Base-by-base conservation (phyloP, 2,113 vertebrate species). In the Dipodomys stephensi region DNA sequence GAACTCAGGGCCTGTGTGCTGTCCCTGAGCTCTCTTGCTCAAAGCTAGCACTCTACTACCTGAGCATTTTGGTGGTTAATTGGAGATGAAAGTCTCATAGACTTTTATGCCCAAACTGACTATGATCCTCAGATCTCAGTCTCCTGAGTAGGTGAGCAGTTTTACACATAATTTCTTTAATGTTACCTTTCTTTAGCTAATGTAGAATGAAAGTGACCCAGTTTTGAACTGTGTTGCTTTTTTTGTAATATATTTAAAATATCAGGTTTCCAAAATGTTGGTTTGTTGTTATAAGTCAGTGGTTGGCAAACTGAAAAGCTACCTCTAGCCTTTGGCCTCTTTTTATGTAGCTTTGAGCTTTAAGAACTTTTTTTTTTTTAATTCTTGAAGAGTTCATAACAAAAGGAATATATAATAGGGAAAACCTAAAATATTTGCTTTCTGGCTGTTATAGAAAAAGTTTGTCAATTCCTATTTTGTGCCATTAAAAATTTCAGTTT, bases 401-500 rank as follows among this genome's bases (percentile, higher is more conserved):
- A 87, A 39, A n/a, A 67, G 82, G 67, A 92, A 30, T 86, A 49
- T 78, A 28, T 83, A 89, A 72, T 25, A 64, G 85, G 93, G 84
- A 93, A 71, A 88, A 35, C 16, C 49, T 83, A 80, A 92, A 88
- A 23, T 92, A 79, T 71, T 93, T 94, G 44, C n/a, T 96, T 2
- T 95, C 27, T 87, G 78, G n/a, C 20, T n/a, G 7, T 79, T 80
- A 85, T 5, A 88, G 77, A 81, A 65, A 69, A 94, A 65, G 16
- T 74, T 95, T 91, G 57, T 73, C 3, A 7, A 62, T 74, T 76
- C 10, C 15, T 89, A 10, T 95, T 87, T 81, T 39, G 78, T 87
- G 89, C 84, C 64, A 88, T 80, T 94, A 78, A 93, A 74, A 32
- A 67, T 88, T 92, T 81, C 78, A 91, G 46, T 91, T 95, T 93